phyloP scores from a whole-genome alignment of 2,797 vertebrate genomes.

The Tympanoctomys barrerae region DNA sequence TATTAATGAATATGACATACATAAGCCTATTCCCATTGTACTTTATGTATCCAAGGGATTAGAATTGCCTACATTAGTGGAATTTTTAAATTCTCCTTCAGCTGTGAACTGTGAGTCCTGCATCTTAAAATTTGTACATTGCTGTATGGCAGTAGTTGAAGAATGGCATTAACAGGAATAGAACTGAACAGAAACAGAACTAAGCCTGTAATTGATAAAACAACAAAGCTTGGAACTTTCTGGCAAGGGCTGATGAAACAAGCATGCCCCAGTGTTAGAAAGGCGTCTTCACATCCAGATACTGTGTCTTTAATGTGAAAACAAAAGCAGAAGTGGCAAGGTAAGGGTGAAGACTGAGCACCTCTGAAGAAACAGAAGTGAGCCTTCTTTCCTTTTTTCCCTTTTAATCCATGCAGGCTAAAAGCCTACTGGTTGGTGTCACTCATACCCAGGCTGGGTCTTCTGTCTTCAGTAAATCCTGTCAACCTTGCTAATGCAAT shows the following conservation, averaged over 20 bases:
- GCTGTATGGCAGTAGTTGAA: background rate
- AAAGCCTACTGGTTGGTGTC: background rate
- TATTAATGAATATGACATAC: background rate
- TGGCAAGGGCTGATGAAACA: background rate
- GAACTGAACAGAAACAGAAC: background rate
- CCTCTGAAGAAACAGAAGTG: background rate
- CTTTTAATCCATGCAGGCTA: background rate
- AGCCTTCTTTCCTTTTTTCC: background rate
- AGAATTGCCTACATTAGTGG: background rate
- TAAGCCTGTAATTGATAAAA: background rate
- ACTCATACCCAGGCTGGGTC: background rate
- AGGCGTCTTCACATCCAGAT: background rate
- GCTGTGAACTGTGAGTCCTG: background rate
- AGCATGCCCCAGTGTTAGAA: background rate
- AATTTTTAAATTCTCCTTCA: constrained; percentile 24
- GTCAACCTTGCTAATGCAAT: background rate
- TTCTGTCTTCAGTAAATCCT: background rate
- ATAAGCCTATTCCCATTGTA: background rate
- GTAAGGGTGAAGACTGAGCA: background rate
- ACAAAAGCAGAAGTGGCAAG: background rate
- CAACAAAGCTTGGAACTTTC: background rate
- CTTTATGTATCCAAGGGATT: background rate
- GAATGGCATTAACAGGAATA: background rate
- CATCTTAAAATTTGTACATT: background rate
- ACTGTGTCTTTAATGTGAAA: background rate